phyloP scores from a whole-genome alignment of 37 sponge, comb jelly and placozoan genomes.

The Aphrocallistes beatrix region DNA sequence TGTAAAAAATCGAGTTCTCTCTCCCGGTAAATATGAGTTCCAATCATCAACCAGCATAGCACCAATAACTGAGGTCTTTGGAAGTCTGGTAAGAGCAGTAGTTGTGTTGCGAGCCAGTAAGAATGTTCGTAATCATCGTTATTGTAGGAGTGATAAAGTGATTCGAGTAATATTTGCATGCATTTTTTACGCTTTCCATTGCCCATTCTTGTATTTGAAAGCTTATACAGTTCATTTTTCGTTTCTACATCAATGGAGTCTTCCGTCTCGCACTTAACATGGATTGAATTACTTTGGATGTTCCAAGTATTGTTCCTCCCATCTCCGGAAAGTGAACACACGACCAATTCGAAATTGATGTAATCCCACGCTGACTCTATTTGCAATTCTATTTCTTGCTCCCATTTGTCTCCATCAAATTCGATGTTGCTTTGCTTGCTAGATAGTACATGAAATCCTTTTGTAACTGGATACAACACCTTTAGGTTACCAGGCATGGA shows the following conservation, averaged over 20 bases:
- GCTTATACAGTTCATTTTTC: not conserved
- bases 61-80: not conserved
- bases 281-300: not conserved
- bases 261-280: not conserved
- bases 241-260: not conserved
- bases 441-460: no score
- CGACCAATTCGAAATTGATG: not conserved
- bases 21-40: not conserved
- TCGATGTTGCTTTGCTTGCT: not conserved
- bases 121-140: not conserved
- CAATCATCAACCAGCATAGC: not conserved
- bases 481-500: not conserved
- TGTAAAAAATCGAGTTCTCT: not conserved
- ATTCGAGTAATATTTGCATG: not conserved
- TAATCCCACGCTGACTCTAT: not conserved
- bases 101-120: not conserved
- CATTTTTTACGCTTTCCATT: constrained; percentile 7
- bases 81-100: not conserved
- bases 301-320: not conserved
- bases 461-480: not conserved
- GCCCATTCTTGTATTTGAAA: not conserved
- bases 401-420: not conserved
- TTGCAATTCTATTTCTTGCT: not conserved
- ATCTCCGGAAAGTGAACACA: not conserved
- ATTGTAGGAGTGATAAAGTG: not conserved